Conservation (phyloP, 2,113 vertebrate genomes). For the Oreochromis aureus region DNA sequence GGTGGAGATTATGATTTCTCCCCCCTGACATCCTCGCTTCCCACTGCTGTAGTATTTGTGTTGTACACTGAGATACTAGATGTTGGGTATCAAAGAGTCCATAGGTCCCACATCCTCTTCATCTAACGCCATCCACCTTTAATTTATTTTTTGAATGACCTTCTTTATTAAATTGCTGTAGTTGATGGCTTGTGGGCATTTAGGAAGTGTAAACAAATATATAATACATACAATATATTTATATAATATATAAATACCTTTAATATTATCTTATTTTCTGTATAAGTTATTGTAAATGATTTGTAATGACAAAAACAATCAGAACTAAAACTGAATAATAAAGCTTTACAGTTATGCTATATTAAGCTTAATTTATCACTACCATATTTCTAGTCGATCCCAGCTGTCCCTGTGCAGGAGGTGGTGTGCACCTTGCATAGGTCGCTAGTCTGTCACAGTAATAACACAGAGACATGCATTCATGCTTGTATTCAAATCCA, state of each 20-base stretch:
- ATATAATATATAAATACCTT: neutral
- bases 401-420: neutral
- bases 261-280: neutral
- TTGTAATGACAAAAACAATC: neutral
- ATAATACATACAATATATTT: too few relatives aligned
- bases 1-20: neutral
- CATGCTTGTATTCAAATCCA: neutral
- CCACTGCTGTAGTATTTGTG: neutral
- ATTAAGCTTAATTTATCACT: neutral
- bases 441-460: neutral
- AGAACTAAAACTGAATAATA: neutral
- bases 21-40: neutral
- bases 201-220: neutral
- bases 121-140: neutral
- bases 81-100: neutral
- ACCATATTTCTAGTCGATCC: neutral
- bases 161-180: neutral
- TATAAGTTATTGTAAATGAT: rapidly evolving
- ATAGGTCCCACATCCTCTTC: neutral
- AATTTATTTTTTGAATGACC: neutral
- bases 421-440: neutral
- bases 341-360: neutral
- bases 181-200: neutral
- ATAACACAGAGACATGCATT: neutral
- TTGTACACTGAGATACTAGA: neutral